Evolutionary conservation across 2,888 invertebrate species (phyloP).

Genomic region (Cynaeus angustus): DNA sequence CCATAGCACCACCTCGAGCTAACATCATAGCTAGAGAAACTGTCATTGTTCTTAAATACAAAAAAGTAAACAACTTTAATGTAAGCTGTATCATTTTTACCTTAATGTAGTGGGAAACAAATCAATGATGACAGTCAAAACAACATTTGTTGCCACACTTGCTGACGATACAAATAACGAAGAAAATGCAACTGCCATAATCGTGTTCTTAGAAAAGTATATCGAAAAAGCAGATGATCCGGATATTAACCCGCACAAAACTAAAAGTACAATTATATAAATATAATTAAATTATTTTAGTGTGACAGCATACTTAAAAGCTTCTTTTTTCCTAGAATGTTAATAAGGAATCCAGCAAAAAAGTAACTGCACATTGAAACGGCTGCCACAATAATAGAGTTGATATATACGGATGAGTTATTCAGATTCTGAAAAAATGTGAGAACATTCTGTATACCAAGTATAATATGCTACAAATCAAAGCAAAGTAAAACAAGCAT

Average conservation of each 20-base stretch:
- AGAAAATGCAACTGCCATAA: constrained; percentile 74
- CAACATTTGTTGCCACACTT: constrained; percentile 75
- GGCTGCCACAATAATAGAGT: constrained; percentile 80
- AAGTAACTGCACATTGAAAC: constrained; percentile 78
- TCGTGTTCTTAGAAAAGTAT: constrained; percentile 75
- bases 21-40: constrained; percentile 81
- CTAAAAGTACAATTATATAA: constrained; percentile 60
- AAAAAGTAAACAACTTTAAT: not conserved
- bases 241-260: constrained; percentile 63
- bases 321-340: constrained; percentile 73
- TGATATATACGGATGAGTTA: constrained; percentile 76
- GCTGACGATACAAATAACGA: constrained; percentile 74
- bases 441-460: too few species aligned
- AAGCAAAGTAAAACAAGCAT: too few species aligned
- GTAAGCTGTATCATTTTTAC: too few species aligned
- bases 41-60: constrained; percentile 80
- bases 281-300: too few species aligned
- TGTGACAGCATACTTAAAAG: constrained; percentile 73
- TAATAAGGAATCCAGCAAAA: constrained; percentile 75
- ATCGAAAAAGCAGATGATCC: constrained; percentile 73
- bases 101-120: constrained; percentile 80
- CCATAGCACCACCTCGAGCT: constrained; percentile 81
- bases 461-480: too few species aligned
- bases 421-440: constrained; percentile 63
- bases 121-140: constrained; percentile 78